These are phyloP conservation scores for Liolophura sinensis DNA, from an alignment of 1,140 invertebrate genomes.

Conservation along the genomic window DNA sequence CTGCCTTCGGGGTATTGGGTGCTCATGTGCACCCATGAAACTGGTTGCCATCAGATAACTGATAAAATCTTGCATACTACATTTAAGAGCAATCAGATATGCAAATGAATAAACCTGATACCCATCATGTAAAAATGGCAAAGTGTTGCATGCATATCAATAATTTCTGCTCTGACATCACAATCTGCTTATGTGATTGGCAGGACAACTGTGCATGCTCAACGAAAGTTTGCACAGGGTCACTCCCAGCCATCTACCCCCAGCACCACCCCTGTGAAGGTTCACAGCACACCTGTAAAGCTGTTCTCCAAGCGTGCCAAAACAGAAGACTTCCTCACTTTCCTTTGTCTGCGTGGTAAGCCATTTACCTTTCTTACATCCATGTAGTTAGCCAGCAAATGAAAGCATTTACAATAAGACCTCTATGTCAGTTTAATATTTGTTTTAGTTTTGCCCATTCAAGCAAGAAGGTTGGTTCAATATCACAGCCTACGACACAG, in stretches of 20 bases:
- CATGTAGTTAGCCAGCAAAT: too few species aligned
- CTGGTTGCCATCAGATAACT: too few species aligned
- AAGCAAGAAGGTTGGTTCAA: neutral
- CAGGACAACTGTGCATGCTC: slow-evolving; percentile 72
- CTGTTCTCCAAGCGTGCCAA: slow-evolving; percentile 65
- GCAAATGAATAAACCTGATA: too few species aligned
- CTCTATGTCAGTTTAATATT: neutral
- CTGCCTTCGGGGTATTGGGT: too few species aligned
- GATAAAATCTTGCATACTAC: too few species aligned
- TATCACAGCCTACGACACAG: too few species aligned
- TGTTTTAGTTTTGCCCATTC: neutral
- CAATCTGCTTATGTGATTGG: slow-evolving; percentile 13
- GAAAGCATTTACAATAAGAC: neutral
- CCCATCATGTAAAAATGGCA: too few species aligned
- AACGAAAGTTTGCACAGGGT: slow-evolving; percentile 89
- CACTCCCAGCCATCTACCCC: slow-evolving; percentile 63
- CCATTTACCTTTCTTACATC: slow-evolving; percentile 2
- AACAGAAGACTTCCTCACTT: slow-evolving; percentile 89
- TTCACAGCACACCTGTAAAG: slow-evolving; percentile 48
- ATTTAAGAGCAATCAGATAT: too few species aligned
- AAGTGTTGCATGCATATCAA: too few species aligned
- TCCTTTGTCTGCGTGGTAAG: slow-evolving; percentile 81
- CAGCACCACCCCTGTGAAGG: slow-evolving; percentile 63
- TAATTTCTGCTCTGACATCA: neutral
- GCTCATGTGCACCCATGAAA: too few species aligned